Percentiles rank a stretch among this genome's conserved stretches.
These are phyloP conservation scores for Andrena camellia DNA, from an alignment of 2,888 invertebrate genomes.

Conservation along the genomic window DNA sequence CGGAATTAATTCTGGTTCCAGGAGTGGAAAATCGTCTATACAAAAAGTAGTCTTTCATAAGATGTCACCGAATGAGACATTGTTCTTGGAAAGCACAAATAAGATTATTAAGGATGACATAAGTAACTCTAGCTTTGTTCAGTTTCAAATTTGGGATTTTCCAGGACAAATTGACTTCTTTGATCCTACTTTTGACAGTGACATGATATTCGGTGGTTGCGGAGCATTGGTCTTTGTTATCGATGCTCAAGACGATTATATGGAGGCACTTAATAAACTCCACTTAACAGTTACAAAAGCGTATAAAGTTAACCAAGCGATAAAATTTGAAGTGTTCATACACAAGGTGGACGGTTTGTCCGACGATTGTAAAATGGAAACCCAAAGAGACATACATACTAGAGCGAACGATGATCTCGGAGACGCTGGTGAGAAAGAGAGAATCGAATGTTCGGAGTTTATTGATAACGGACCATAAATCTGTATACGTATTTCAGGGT, in stretches of 20 bases:
- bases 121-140: constrained; percentile 98
- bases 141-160: constrained; percentile 99
- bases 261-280: constrained; percentile 97
- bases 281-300: constrained; percentile 97
- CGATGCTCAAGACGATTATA: constrained; percentile 99
- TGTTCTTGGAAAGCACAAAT: constrained; percentile 99
- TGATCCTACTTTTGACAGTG: constrained; percentile 97
- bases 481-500: constrained; percentile 84
- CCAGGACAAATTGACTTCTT: constrained; percentile 99
- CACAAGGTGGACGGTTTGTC: constrained; percentile 99
- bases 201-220: constrained; percentile 98
- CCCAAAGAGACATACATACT: constrained; percentile 99
- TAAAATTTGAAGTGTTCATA: constrained; percentile 99
- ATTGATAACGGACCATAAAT: not conserved
- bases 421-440: constrained; percentile 89
- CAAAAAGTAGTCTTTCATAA: constrained; percentile 99
- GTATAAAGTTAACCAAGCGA: constrained; percentile 97
- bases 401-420: constrained; percentile 97
- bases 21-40: constrained; percentile 99
- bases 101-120: constrained; percentile 99
- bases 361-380: constrained; percentile 99
- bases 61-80: constrained; percentile 99
- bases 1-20: constrained; percentile 79
- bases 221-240: constrained; percentile 99
- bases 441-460: not conserved